phyloP scores from a whole-genome alignment of 2,888 invertebrate genomes.

The Mamestra brassicae region DNA sequence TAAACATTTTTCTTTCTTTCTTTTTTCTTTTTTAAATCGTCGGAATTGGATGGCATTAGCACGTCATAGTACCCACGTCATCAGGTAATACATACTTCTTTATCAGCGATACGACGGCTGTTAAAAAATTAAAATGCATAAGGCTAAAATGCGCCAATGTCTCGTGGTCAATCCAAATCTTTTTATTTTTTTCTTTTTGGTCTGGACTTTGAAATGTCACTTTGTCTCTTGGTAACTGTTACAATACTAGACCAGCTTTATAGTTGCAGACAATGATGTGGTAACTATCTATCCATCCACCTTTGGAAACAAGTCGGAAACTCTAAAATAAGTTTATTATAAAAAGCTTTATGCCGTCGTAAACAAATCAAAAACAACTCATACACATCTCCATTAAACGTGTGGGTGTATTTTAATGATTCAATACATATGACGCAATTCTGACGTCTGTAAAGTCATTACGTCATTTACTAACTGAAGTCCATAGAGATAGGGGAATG shows the following conservation, averaged over 20 bases:
- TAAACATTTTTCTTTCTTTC: no score
- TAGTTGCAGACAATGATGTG: neutral
- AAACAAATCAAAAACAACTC: conserved; percentile 6
- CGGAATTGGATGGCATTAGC: no score
- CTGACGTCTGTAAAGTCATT: conserved; percentile 4
- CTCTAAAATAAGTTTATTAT: conserved; percentile 12
- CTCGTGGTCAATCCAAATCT: no score
- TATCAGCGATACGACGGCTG: no score
- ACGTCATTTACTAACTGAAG: conserved; percentile 13
- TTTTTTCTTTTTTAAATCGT: no score
- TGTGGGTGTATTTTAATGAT: conserved; percentile 39
- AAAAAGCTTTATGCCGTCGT: neutral
- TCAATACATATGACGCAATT: conserved; percentile 12
- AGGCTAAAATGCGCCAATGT: no score
- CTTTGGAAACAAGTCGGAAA: neutral
- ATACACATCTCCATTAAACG: neutral
- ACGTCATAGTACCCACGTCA: no score
- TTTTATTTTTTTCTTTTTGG: no score
- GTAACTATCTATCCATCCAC: neutral
- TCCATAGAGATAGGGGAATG: neutral
- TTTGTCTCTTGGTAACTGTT: neutral
- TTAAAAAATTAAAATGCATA: no score
- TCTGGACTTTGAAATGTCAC: no score
- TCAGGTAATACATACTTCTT: no score
- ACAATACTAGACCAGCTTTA: neutral